Percentiles rank a stretch among this genome's conserved stretches.
These are phyloP conservation scores for Nasonovia ribisnigri DNA, from an alignment of 2,888 invertebrate species.

Conservation along the genomic window DNA sequence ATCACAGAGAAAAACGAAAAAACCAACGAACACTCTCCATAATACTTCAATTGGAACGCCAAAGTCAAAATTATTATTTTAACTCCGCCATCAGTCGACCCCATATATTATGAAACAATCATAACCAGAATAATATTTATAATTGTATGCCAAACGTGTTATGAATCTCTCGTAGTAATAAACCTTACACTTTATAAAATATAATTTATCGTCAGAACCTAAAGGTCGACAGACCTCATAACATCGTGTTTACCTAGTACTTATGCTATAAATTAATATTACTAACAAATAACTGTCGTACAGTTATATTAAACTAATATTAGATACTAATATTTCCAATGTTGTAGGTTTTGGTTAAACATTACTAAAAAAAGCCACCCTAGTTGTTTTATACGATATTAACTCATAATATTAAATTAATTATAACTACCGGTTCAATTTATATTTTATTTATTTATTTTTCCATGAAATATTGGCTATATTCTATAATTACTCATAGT, in stretches of 20 bases:
- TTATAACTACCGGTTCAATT: neutral
- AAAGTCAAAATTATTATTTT: neutral
- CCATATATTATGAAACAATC: neutral
- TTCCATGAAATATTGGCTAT: neutral
- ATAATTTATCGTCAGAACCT: neutral
- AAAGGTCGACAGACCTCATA: neutral
- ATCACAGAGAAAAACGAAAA: neutral
- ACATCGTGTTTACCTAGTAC: too few relatives aligned
- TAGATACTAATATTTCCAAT: neutral
- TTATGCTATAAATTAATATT: neutral
- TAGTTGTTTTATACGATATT: neutral
- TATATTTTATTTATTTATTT: neutral
- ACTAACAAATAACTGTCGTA: neutral
- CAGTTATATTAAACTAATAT: too few relatives aligned
- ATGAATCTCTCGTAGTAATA: neutral
- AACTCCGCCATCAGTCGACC: neutral
- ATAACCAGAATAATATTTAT: neutral
- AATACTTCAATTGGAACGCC: neutral
- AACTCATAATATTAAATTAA: neutral
- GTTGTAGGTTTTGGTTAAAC: neutral
- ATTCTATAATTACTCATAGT: too few relatives aligned
- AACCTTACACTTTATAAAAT: neutral
- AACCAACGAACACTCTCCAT: neutral
- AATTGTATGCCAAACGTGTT: neutral
- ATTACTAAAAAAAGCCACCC: neutral